Conservation (phyloP, 2,113 vertebrate species). For the Coptodon rendalli region DNA sequence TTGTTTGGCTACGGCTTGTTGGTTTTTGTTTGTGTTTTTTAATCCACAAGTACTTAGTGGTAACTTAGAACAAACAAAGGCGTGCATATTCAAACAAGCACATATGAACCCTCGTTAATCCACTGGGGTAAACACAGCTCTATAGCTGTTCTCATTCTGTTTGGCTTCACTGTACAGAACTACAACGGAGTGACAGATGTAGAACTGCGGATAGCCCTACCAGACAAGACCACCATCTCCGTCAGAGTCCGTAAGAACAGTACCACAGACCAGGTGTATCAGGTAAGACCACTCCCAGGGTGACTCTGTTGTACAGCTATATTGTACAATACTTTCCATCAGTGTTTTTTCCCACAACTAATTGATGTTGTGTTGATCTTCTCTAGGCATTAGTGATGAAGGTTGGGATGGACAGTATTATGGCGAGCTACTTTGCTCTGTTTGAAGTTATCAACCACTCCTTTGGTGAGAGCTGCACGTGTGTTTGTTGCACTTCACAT, state of each 20-base stretch:
- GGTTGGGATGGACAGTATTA: slow-evolving; percentile 93
- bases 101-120: background rate
- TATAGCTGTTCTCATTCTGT: background rate
- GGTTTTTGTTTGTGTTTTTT: background rate
- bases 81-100: background rate
- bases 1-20: background rate
- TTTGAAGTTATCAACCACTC: slow-evolving; percentile 97
- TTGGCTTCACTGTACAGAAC: slow-evolving; percentile 72
- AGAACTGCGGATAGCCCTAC: slow-evolving; percentile 88
- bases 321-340: background rate
- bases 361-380: background rate
- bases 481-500: background rate
- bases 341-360: background rate
- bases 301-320: background rate
- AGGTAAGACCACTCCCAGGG: slow-evolving; percentile 70
- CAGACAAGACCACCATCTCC: slow-evolving; percentile 85
- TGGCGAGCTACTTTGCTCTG: slow-evolving; percentile 93
- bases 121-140: background rate
- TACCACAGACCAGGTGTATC: slow-evolving; percentile 97
- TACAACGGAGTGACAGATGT: slow-evolving; percentile 93
- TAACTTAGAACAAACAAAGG: background rate
- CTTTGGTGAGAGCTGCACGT: slow-evolving; percentile 79
- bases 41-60: background rate
- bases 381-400: slow-evolving; percentile 84
- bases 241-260: slow-evolving; percentile 95